A percentile compares a stretch with the other conserved stretches of the same genome.
phyloP scores from a whole-genome alignment of 2,113 vertebrate species.

The Lonchura striata region DNA sequence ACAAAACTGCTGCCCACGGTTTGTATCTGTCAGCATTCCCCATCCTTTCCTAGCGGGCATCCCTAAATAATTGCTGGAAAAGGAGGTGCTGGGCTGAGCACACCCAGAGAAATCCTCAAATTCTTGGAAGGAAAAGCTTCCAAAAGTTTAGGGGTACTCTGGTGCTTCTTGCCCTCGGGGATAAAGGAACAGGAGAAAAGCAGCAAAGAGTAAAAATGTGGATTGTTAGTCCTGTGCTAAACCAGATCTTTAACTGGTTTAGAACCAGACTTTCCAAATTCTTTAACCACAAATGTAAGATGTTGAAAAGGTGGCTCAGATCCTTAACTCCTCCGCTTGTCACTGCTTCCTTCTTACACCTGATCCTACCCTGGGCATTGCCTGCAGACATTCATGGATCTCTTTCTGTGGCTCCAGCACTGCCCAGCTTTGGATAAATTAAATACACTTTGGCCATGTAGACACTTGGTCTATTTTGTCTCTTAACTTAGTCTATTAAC shows the following conservation, averaged over 20 bases:
- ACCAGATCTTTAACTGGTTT: neutral
- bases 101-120: rapidly evolving
- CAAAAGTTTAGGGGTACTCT: neutral
- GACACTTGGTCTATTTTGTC: neutral
- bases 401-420: rapidly evolving
- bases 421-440: rapidly evolving
- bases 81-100: neutral
- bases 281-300: neutral
- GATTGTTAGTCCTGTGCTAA: neutral
- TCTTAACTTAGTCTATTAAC: neutral
- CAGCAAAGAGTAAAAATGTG: neutral
- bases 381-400: rapidly evolving
- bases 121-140: neutral
- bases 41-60: neutral
- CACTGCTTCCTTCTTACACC: neutral
- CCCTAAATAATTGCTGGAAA: neutral
- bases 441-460: neutral
- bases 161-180: neutral
- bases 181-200: neutral
- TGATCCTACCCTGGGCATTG: neutral
- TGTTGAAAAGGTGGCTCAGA: neutral
- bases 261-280: neutral
- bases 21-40: neutral
- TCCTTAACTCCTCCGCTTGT: neutral
- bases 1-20: constrained; percentile 79